Evolutionary conservation across 2,888 invertebrate species (phyloP).

Genomic region (Trissoscelio sp.): DNA sequence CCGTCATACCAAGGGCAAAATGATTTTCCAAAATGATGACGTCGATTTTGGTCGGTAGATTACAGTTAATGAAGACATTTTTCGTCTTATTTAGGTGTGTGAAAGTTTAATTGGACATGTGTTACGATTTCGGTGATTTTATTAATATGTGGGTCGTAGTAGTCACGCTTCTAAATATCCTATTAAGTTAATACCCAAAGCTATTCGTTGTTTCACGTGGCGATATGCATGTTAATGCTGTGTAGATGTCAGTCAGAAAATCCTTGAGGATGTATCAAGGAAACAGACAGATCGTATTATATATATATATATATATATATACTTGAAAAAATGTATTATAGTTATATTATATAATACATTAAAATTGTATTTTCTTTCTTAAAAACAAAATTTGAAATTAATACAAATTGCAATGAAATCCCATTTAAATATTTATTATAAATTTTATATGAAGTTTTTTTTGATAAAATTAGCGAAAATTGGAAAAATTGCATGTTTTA

Average conservation of each 20-base stretch:
- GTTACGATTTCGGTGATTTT: not conserved
- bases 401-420: no score
- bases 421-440: no score
- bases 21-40: not conserved
- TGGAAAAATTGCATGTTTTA: no score
- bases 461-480: no score
- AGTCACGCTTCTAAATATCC: constrained; percentile 11
- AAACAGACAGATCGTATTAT: no score
- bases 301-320: no score
- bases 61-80: not conserved
- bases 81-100: no score
- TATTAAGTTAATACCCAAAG: constrained; percentile 11
- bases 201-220: constrained; percentile 4
- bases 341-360: no score
- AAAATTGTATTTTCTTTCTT: no score
- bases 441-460: no score
- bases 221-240: constrained; percentile 18
- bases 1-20: not conserved
- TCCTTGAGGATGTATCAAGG: constrained; percentile 20
- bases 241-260: not conserved
- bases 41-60: not conserved
- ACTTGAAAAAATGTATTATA: no score
- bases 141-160: constrained; percentile 14
- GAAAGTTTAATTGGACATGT: not conserved
- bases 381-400: no score